These are phyloP conservation scores for Otolemur crassicaudatus DNA, from an alignment of 2,797 vertebrate genomes.

Conservation along the genomic window DNA sequence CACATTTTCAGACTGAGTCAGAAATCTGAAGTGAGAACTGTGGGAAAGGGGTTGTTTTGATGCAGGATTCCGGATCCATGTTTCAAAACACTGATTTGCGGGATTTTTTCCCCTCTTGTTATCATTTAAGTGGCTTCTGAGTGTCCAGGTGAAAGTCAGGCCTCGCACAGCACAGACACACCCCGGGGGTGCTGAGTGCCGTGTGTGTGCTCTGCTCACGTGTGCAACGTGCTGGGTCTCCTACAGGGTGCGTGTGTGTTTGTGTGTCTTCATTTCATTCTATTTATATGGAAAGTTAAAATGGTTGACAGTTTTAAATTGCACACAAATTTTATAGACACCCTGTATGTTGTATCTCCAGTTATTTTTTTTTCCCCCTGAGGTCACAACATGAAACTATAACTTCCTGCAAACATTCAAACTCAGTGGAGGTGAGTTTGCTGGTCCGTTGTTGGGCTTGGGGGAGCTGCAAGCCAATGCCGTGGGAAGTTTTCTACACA, in stretches of 20 bases:
- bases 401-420: conserved; percentile 14
- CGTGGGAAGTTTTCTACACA: not conserved
- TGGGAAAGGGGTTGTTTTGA: not conserved
- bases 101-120: not conserved
- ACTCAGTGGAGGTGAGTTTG: not conserved
- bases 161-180: too few relatives aligned
- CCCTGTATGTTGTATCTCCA: not conserved
- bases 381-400: not conserved
- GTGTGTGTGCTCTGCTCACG: not conserved
- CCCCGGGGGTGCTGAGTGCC: rapidly evolving
- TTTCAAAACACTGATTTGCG: conserved; percentile 30
- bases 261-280: not conserved
- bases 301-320: too few relatives aligned
- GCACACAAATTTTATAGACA: too few relatives aligned
- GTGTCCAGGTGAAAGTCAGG: not conserved
- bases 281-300: not conserved
- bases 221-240: not conserved
- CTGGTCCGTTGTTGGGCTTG: not conserved
- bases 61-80: not conserved
- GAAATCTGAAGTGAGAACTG: not conserved
- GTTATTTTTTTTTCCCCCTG: not conserved
- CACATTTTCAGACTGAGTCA: not conserved
- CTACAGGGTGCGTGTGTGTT: too few relatives aligned
- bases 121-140: not conserved
- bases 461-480: not conserved